These are phyloP conservation scores for Zoanthus solanderi DNA, from an alignment of 92 coral and sea anemone species.

Conservation along the genomic window DNA sequence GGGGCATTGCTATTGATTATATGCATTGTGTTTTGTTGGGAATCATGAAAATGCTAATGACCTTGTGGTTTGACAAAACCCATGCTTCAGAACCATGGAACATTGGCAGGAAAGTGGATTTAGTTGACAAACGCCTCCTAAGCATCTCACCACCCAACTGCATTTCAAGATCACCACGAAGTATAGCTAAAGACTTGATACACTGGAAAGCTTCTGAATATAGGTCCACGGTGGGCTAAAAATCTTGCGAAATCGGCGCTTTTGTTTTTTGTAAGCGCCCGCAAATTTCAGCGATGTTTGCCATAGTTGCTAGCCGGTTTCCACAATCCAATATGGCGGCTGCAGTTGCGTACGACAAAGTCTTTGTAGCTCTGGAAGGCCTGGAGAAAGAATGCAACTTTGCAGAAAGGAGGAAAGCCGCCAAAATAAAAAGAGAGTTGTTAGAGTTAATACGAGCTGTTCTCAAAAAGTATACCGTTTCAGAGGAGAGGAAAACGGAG, in stretches of 20 bases:
- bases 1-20: neutral
- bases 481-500: conserved; percentile 16
- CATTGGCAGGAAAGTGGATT: conserved; percentile 58
- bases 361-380: neutral
- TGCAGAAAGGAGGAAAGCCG: conserved; percentile 12
- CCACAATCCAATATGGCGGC: conserved; percentile 20
- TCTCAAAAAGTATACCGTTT: conserved; percentile 14
- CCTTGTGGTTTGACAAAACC: conserved; percentile 44
- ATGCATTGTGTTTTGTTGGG: neutral
- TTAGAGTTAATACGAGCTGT: conserved; percentile 7
- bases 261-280: conserved; percentile 16
- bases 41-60: neutral
- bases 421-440: neutral
- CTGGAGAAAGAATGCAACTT: neutral
- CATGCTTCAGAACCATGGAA: conserved; percentile 61
- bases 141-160: conserved; percentile 67
- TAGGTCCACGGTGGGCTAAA: conserved; percentile 3
- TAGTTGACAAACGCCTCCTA: conserved; percentile 60
- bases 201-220: no score
- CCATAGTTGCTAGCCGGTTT: neutral
- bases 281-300: conserved; percentile 22
- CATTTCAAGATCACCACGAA: conserved; percentile 68
- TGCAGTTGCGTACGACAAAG: neutral
- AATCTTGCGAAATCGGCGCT: conserved; percentile 18
- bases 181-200: conserved; percentile 53